A percentile compares a stretch with the other conserved stretches of the same genome.
phyloP scores from a whole-genome alignment of 2,113 vertebrate genomes.

The Dasyornis broadbenti region DNA sequence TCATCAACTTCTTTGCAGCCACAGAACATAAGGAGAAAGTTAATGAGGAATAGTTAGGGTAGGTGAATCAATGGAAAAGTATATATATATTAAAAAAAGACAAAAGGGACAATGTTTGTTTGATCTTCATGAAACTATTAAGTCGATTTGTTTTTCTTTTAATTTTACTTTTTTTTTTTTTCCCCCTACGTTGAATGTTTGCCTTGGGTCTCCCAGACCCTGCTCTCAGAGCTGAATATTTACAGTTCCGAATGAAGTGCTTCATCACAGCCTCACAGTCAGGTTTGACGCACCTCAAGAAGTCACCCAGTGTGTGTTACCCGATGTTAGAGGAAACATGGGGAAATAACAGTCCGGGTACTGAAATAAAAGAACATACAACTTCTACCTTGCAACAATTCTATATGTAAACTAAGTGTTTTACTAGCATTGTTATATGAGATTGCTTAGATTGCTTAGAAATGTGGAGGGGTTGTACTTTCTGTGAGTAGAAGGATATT shows the following conservation, averaged over 20 bases:
- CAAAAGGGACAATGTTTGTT: background rate
- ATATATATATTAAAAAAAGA: background rate
- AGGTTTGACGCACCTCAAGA: background rate
- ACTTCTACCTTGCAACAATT: background rate
- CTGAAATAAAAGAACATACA: background rate
- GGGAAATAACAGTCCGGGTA: background rate
- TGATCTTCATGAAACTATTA: background rate
- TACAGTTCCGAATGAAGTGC: background rate
- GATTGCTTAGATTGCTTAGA: background rate
- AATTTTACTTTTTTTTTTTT: background rate
- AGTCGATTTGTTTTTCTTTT: background rate
- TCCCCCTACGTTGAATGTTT: background rate
- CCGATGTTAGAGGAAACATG: background rate
- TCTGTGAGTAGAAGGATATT: background rate
- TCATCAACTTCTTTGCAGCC: slow-evolving; percentile 55
- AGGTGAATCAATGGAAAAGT: background rate
- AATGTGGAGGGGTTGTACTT: background rate
- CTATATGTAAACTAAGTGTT: background rate
- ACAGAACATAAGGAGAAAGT: slow-evolving; percentile 29
- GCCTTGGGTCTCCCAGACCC: background rate
- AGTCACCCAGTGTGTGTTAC: background rate
- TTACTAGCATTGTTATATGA: background rate
- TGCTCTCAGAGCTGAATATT: background rate
- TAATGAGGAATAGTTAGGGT: background rate
- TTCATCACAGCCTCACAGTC: background rate